Evolutionary conservation across 2,797 vertebrate genomes (phyloP), one percentile per base, ranked within the genome.

Genomic region (Harpagifer antarcticus): DNA sequence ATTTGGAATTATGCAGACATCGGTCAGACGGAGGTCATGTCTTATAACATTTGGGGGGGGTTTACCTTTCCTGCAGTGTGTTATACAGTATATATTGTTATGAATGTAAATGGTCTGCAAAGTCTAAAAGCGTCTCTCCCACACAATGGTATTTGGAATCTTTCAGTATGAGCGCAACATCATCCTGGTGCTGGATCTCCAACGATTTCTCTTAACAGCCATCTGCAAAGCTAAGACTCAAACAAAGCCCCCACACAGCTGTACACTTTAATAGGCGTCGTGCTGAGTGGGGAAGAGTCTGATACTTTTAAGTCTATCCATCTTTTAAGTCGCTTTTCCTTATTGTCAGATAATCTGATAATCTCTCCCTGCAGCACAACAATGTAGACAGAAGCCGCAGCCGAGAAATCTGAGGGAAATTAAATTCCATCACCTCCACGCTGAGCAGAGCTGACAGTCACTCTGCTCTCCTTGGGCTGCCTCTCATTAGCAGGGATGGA

Each of bases 271-370:
- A 65, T 19, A 16, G 50, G 47, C 1, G 11, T 63, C 42, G 53
- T 23, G 20, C 60, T 65, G 37, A 53, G 55, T 17, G 68, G 43
- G 43, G 63, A 75, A 79, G 57, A 74, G 63, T 78, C 23, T 49
- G 14, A 37, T 82, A 56, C 70, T 73, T 78, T 68, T 33, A 81
- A 61, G 45, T 66, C 37, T 59, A 65, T 43, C 75, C 68, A 59
- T 31, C 47, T 73, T 45, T 14, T 17, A 1, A 3, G 1, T 44
- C 37, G 14, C 61, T 62, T 60, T 63, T 56, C 44, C 43, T 74
- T 86, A 85, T 89, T 82, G 76, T 76, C 61, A 44, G 63, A 83
- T 93, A 90, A 93, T 92, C 91, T 40, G 33, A 90, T 94, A 87
- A 92, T 92, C 87, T 88, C 76, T 82, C 69, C 79, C 66, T 13